phyloP scores from a whole-genome alignment of 2,888 invertebrate species.

The Tiliacea aurago region DNA sequence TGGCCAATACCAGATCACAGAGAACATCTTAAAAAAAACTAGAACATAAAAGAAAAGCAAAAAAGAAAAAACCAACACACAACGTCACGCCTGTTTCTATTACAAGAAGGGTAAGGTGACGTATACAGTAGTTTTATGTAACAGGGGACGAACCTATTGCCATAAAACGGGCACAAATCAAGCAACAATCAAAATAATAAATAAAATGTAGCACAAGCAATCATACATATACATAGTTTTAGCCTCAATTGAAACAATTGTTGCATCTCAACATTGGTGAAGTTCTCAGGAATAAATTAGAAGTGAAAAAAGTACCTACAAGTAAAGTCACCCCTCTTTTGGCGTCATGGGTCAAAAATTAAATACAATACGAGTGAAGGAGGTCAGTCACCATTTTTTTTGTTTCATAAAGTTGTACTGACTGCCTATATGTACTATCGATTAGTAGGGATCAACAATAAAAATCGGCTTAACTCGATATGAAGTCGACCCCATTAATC shows the following conservation, averaged over 20 bases:
- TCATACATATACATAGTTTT: not conserved
- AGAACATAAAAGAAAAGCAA: not conserved
- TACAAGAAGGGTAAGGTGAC: not conserved
- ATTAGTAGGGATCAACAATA: slow-evolving; percentile 3
- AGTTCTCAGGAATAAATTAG: not conserved
- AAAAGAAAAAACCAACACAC: not conserved
- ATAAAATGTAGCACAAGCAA: not conserved
- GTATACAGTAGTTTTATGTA: no score
- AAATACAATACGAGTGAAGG: slow-evolving; percentile 5
- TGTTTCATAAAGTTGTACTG: not conserved
- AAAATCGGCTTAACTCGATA: not conserved
- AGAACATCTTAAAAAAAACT: not conserved
- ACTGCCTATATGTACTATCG: not conserved
- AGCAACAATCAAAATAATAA: not conserved
- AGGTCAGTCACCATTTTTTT: not conserved
- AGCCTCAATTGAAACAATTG: slow-evolving; percentile 15
- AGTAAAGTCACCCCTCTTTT: slow-evolving; percentile 13
- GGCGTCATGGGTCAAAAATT: slow-evolving; percentile 8
- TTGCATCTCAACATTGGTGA: no score
- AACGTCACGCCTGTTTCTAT: not conserved
- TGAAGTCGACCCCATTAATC: not conserved
- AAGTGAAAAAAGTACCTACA: slow-evolving; percentile 1
- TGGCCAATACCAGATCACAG: not conserved
- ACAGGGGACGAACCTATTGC: no score
- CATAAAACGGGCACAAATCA: not conserved